Evolutionary conservation across 2,113 vertebrate species (phyloP).

Genomic region (Trachemys scripta): DNA sequence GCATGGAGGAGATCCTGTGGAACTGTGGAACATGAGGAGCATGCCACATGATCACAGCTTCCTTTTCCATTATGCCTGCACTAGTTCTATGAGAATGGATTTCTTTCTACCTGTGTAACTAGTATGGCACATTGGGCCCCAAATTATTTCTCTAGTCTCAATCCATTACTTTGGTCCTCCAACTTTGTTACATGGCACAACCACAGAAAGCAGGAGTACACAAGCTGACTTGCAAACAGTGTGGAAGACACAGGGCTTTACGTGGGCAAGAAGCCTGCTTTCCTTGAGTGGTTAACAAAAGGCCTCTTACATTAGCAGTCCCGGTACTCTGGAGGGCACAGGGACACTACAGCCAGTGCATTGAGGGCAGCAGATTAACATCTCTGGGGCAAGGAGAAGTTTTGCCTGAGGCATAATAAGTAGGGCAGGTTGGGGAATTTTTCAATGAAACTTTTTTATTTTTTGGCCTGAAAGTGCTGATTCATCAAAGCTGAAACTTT

Average conservation of each 20-base stretch:
- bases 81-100: background rate
- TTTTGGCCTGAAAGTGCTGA: background rate
- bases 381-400: background rate
- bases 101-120: background rate
- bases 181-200: background rate
- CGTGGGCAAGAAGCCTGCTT: background rate
- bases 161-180: background rate
- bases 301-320: background rate
- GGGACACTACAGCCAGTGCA: background rate
- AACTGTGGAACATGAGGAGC: background rate
- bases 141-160: background rate
- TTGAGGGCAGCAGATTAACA: background rate
- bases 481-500: background rate
- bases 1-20: rapidly evolving
- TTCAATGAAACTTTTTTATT: background rate
- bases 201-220: background rate
- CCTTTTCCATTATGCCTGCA: background rate
- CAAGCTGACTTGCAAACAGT: background rate
- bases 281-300: background rate
- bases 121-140: background rate
- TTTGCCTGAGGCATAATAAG: background rate
- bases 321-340: background rate
- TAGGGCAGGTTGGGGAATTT: background rate
- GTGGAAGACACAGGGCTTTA: background rate
- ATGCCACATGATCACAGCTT: background rate